Evolutionary conservation across 2,797 vertebrate genomes (phyloP), one percentile per base, ranked within the genome.

Genomic region (Sylvilagus floridanus): DNA sequence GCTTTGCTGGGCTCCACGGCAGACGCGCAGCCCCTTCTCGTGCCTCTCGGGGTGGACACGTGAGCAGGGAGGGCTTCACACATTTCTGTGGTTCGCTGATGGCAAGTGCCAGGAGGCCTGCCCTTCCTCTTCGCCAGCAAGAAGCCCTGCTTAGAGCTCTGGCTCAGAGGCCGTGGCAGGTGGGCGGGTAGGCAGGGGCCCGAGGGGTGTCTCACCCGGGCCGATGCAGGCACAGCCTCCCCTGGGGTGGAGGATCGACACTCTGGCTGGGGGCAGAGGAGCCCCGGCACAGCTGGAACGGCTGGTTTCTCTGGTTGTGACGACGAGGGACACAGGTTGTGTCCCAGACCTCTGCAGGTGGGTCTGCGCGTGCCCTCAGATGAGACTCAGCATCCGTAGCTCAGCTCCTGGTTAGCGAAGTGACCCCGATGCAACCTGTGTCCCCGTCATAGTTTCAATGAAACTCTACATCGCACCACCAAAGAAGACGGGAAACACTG

Each of bases 1-100:
- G 28, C 79, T 83, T 42, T 63, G 11, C 12, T 47, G 8, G 62
- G 7, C 73, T 95, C 65, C 21, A 60, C 79, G 76, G 47, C 50
- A 91, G 42, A 60, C 14, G 11, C 60, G 32, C 2, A 66, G 65
- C 42, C 50, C 12, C 82, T 69, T n/a, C 60, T 84, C 62, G 2
- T n/a, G 21, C 75, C 86, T 93, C 75, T 42, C 52, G 32, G 37
- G 30, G 22, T 75, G 5, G 77, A 79, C 42, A 16, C 47, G 26
- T 26, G 30, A 90, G 87, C 50, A 82, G 65, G 69, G 75, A 89
- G 14, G 47, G 14, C 11, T 73, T 83, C 47, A 71, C 26, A 30
- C 68, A 42, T 71, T 62, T 96, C 35, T 88, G 71, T 85, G 35
- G 60, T 60, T 42, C 69, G 50, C 17, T 62, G 54, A 12, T 54